Conservation (phyloP, 2,888 invertebrate species). For the Aleiodes leptofemur region DNA sequence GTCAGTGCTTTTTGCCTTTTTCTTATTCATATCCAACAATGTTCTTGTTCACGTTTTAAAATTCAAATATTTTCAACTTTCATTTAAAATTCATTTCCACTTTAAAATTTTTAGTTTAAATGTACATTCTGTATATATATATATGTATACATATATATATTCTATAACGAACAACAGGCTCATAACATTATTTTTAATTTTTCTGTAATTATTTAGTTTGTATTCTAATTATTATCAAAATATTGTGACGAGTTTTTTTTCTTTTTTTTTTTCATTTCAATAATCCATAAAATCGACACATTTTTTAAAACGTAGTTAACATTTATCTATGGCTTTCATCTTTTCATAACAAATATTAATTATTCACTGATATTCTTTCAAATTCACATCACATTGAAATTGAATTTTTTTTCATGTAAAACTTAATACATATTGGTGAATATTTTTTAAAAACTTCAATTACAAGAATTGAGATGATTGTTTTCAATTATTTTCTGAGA, state of each 20-base stretch:
- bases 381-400: conserved; percentile 5
- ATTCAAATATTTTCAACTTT: conserved; percentile 49
- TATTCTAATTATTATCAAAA: conserved; percentile 60
- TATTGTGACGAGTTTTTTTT: conserved; percentile 57
- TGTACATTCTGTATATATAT: conserved; percentile 45
- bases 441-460: conserved; percentile 47
- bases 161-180: conserved; percentile 15
- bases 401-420: conserved; percentile 34
- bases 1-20: conserved; percentile 50
- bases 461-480: conserved; percentile 14
- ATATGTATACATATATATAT: conserved; percentile 28
- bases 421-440: conserved; percentile 48
- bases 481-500: background rate
- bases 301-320: conserved; percentile 20
- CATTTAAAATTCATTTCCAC: conserved; percentile 25
- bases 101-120: conserved; percentile 41
- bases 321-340: conserved; percentile 35
- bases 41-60: background rate
- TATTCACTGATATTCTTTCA: background rate
- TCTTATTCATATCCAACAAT: background rate
- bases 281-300: background rate
- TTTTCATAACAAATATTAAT: background rate
- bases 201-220: conserved; percentile 9
- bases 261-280: conserved; percentile 44
- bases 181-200: background rate